A percentile compares a stretch with the other conserved stretches of the same genome.
Evolutionary conservation across 2,888 invertebrate genomes (phyloP).

Genomic region (Lithophane leautieri): DNA sequence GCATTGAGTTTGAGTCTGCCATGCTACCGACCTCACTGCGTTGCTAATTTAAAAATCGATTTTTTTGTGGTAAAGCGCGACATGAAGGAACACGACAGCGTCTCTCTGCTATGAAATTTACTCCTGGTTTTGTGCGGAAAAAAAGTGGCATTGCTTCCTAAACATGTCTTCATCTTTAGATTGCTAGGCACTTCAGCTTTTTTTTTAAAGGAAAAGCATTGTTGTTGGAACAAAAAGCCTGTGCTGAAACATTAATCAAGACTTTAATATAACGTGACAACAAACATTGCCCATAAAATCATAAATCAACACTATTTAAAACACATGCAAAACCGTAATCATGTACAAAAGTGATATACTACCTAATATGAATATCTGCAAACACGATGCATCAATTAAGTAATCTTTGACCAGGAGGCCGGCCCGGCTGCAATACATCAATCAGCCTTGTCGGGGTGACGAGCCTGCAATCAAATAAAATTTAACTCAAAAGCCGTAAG

Average conservation of each 20-base stretch:
- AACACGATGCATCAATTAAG: constrained; percentile 80
- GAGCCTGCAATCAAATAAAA: constrained; percentile 89
- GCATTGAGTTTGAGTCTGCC: neutral
- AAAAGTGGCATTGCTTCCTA: neutral
- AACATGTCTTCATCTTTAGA: too few relatives aligned
- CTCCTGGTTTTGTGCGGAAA: neutral
- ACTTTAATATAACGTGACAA: constrained; percentile 7
- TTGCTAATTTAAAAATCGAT: neutral
- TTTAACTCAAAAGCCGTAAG: constrained; percentile 84
- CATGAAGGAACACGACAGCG: neutral
- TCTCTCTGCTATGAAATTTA: neutral
- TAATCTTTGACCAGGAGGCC: constrained; percentile 78
- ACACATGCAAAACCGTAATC: constrained; percentile 39
- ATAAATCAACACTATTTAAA: constrained; percentile 37
- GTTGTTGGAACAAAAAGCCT: neutral
- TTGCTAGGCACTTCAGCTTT: neutral
- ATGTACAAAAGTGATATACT: constrained; percentile 43
- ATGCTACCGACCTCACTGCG: neutral
- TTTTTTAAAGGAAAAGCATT: neutral
- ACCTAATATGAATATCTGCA: constrained; percentile 71
- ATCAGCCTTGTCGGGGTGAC: constrained; percentile 83
- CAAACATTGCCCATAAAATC: constrained; percentile 9
- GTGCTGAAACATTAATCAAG: constrained; percentile 11
- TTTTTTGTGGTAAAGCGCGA: neutral
- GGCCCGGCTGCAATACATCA: constrained; percentile 84